Evolutionary conservation across 2,797 vertebrate species (phyloP), one percentile per base, ranked within the genome.

Genomic region (Coracias cyanogaster): DNA sequence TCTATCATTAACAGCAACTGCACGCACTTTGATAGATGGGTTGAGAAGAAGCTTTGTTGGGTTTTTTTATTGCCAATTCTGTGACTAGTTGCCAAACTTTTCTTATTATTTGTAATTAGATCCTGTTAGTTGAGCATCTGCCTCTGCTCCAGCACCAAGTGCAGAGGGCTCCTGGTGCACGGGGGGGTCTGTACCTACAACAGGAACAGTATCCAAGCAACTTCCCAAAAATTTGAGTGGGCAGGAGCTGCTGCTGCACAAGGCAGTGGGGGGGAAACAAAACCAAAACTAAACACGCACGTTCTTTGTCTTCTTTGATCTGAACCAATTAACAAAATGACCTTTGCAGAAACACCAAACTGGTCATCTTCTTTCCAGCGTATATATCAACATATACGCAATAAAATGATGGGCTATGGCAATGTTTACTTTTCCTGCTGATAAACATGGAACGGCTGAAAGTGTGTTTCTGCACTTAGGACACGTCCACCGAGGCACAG

Each of bases 41-140:
- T 62, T 54, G 91, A 54, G 86, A 35, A 86, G 89, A 12, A 73
- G 93, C 93, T 95, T 94, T 76, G 58, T 67, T 46, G 20, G 12
- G 29, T 37, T 52, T 46, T 70, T 66, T 86, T 57, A 19, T 52
- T 76, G 79, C 76, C 9, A 45, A 74, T 77, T 13, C 84, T 12
- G 15, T 74, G 90, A 94, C 58, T 66, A 91, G 86, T 89, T 96
- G 92, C 90, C 93, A 94, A 96, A 96, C 89, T 93, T 95, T 80
- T 35, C 67, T 67, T 78, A 49, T 39, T 58, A 9, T n/a, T 65
- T 74, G 43, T 95, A 92, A 96, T 96, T 83, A 92, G 64, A 81
- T 82, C 49, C 69, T 74, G 86, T 46, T 92, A n/a, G 29, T 25
- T 51, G 20, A 57, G 72, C 92, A 94, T 57, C 92, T 90, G 93